Conservation (phyloP, 1,140 invertebrate species). For the Drosophila rufa region DNA sequence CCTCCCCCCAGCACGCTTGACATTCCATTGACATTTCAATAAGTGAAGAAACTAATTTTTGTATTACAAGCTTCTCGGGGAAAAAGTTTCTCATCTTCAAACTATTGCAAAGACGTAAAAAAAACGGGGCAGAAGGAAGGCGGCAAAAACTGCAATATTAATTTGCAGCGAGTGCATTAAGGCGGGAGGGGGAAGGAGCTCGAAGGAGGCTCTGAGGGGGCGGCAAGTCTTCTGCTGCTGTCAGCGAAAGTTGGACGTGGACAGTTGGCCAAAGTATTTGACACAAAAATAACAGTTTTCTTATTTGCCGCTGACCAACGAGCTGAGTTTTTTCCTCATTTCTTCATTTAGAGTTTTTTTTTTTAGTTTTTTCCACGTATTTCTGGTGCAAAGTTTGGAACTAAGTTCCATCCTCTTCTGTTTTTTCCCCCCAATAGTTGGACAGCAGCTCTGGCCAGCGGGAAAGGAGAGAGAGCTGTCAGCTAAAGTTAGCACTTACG, state of each 20-base stretch:
- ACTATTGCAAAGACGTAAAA: slow-evolving; percentile 25
- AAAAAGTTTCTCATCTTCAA: slow-evolving; percentile 67
- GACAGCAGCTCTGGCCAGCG: slow-evolving; percentile 38
- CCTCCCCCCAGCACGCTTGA: slow-evolving; percentile 28
- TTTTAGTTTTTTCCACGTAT: slow-evolving; percentile 45
- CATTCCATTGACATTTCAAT: slow-evolving; percentile 82
- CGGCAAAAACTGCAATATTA: slow-evolving; percentile 74
- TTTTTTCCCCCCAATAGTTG: slow-evolving; percentile 34
- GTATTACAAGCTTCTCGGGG: slow-evolving; percentile 53
- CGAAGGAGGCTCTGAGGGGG: slow-evolving; percentile 3
- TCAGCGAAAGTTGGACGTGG: slow-evolving; percentile 81
- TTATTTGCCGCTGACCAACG: slow-evolving; percentile 62
- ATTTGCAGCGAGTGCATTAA: slow-evolving; percentile 82
- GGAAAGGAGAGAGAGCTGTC: slow-evolving; percentile 18
- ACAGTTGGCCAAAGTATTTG: slow-evolving; percentile 82
- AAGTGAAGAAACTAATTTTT: slow-evolving; percentile 84
- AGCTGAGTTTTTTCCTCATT: slow-evolving; percentile 53
- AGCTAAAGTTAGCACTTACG: slow-evolving; percentile 39
- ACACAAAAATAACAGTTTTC: slow-evolving; percentile 82
- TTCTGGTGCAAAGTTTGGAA: slow-evolving; percentile 47
- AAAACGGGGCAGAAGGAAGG: slow-evolving; percentile 3
- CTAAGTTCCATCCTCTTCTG: slow-evolving; percentile 41
- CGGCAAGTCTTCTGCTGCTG: slow-evolving; percentile 62
- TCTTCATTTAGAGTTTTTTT: slow-evolving; percentile 26
- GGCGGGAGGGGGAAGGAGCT: slow-evolving; percentile 14